Evolutionary conservation across 1,140 invertebrate species (phyloP), one percentile per base, ranked within the genome.

Genomic region (Trichomalopsis sarcophagae): DNA sequence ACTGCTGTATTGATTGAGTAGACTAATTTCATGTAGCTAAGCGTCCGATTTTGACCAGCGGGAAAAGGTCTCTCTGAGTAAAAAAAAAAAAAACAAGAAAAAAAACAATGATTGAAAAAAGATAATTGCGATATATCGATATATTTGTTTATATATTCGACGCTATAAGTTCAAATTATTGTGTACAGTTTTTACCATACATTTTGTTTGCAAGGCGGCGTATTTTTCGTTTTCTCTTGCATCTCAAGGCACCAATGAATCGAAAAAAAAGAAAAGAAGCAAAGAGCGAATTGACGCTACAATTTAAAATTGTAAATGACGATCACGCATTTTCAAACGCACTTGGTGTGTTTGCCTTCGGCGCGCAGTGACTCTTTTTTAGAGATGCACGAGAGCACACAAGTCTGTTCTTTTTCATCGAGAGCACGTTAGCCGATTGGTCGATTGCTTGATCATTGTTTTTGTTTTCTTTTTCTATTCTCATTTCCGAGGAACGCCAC

Each of bases 231-330:
- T 80, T 73, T 80, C 66, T 80, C 27, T 62, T 47, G 30, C 30
- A 82, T 62, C n/a, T 23, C n/a, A 62, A 44, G 66, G 62, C 87
- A 87, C 74, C 66, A 77, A 76, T 86, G 87, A 87, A 86, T 88
- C 78, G 82, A 62, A 14, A 74, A 10, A n/a, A 62, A 82, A 50
- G n/a, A 44, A 68, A 86, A 77, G 66, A 36, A 47, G 17, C 62
- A 55, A 27, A 23, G 50, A 78, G 47, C 23, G 44, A 66, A 23
- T 40, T 74, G 23, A 77, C 36, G 33, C 82, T 84, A 44, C 44
- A 69, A 62, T 85, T 74, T 85, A 80, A 33, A 81, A 69, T 76
- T 62, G 27, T 69, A 84, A 75, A 40, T 33, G 82, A 78, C 62
- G 21, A 71, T 69, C 30, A 66, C 44, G 2, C 33, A 44, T 84